phyloP scores from a whole-genome alignment of 92 coral and sea anemone genomes.

The Siderastrea radians region DNA sequence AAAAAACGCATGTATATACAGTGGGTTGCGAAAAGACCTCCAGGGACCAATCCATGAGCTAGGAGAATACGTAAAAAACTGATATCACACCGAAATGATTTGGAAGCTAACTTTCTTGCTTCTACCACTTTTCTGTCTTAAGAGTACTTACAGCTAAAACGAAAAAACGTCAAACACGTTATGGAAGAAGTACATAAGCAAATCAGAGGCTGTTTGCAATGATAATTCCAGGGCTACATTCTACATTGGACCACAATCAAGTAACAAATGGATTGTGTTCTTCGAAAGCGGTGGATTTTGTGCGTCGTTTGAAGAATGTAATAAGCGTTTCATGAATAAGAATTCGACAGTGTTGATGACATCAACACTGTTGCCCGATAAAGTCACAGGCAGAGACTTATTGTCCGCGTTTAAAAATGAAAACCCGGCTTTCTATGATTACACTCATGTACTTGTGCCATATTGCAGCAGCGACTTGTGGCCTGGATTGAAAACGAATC shows the following conservation, averaged over 20 bases:
- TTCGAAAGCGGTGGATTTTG: conserved; percentile 75
- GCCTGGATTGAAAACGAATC: conserved; percentile 55
- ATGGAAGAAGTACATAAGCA: background rate
- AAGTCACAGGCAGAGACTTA: conserved; percentile 54
- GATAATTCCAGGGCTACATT: conserved; percentile 63
- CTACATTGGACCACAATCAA: conserved; percentile 39
- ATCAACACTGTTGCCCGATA: conserved; percentile 47
- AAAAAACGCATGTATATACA: too few species aligned
- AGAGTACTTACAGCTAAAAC: too few species aligned
- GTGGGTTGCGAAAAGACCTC: too few species aligned
- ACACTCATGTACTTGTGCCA: conserved; percentile 69
- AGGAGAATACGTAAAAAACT: too few species aligned
- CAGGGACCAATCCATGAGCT: too few species aligned
- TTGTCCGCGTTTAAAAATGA: conserved; percentile 33
- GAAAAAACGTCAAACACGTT: background rate
- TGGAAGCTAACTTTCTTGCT: too few species aligned
- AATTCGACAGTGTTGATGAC: conserved; percentile 61
- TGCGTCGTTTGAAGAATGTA: conserved; percentile 52
- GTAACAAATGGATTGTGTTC: conserved; percentile 60
- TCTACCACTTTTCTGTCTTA: too few species aligned
- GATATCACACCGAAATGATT: too few species aligned
- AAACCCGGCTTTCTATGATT: conserved; percentile 49
- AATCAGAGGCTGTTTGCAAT: conserved; percentile 60
- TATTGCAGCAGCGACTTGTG: conserved; percentile 76
- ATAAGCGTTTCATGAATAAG: conserved; percentile 39